A percentile compares a stretch with the other conserved stretches of the same genome.
phyloP scores from a whole-genome alignment of 2,113 vertebrate species.

The Nothocercus nigrocapillus region DNA sequence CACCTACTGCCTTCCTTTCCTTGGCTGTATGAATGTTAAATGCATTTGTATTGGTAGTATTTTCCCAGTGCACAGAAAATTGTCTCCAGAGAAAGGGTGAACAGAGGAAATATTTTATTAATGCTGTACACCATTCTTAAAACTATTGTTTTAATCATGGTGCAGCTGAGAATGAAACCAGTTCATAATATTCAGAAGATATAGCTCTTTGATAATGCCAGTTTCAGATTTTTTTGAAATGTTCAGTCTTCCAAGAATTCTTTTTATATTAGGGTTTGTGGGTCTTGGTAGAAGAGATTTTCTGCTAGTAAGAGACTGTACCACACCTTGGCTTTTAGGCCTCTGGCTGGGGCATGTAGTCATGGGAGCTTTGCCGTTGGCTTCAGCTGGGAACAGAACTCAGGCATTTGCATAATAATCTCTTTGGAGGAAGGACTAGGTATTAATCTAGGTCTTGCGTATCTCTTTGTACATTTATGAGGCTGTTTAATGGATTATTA shows the following conservation, averaged over 20 bases:
- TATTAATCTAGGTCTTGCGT: conserved; percentile 21
- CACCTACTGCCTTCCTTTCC: conserved; percentile 10
- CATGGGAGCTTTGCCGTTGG: background rate
- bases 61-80: background rate
- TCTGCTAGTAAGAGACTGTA: background rate
- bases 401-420: background rate
- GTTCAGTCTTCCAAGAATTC: background rate
- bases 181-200: background rate
- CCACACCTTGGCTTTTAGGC: background rate
- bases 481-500: conserved; percentile 54
- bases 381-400: background rate
- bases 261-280: background rate
- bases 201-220: background rate
- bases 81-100: background rate
- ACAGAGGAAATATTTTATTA: background rate
- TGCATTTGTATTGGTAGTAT: background rate
- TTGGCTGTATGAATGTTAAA: background rate
- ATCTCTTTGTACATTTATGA: conserved; percentile 6
- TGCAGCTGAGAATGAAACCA: background rate
- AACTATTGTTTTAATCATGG: background rate
- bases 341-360: background rate
- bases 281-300: background rate
- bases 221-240: background rate
- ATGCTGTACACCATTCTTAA: background rate
- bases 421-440: conserved; percentile 8